Evolutionary conservation across 2,797 vertebrate species (phyloP).

Genomic region (Clarias fuscus): DNA sequence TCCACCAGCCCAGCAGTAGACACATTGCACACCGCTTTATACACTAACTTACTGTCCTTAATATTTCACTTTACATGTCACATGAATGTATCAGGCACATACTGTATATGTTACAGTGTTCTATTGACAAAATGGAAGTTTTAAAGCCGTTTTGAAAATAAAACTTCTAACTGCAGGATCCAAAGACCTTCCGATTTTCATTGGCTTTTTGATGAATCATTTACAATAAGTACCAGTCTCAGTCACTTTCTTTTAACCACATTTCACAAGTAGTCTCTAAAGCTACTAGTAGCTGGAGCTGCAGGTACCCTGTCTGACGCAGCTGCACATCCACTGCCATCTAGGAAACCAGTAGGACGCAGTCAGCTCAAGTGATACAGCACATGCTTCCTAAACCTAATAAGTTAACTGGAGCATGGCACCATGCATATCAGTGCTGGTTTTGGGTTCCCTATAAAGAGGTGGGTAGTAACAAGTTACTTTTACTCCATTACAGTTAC

Average conservation of each 20-base stretch:
- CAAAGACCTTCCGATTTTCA: too few relatives aligned
- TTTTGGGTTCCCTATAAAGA: not conserved
- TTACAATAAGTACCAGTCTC: constrained; percentile 10
- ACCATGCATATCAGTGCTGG: not conserved
- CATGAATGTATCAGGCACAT: constrained; percentile 24
- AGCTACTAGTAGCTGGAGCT: too few relatives aligned
- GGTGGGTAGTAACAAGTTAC: too few relatives aligned
- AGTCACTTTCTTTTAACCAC: not conserved
- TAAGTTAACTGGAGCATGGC: not conserved
- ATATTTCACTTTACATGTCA: not conserved
- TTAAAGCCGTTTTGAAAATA: not conserved
- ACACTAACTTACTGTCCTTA: not conserved
- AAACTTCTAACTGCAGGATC: not conserved
- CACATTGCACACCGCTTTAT: not conserved
- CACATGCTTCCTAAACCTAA: not conserved
- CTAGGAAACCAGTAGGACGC: not conserved
- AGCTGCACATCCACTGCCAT: not conserved
- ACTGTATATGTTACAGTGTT: not conserved
- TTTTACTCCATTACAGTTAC: too few relatives aligned
- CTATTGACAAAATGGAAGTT: not conserved
- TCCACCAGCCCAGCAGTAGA: not conserved
- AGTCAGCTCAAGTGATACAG: not conserved
- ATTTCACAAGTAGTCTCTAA: not conserved
- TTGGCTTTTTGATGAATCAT: not conserved
- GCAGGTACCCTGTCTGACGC: too few relatives aligned